Evolutionary conservation across 2,888 invertebrate genomes (phyloP), one percentile per base, ranked within the genome.

Genomic region (Eristalinus sepulchralis): DNA sequence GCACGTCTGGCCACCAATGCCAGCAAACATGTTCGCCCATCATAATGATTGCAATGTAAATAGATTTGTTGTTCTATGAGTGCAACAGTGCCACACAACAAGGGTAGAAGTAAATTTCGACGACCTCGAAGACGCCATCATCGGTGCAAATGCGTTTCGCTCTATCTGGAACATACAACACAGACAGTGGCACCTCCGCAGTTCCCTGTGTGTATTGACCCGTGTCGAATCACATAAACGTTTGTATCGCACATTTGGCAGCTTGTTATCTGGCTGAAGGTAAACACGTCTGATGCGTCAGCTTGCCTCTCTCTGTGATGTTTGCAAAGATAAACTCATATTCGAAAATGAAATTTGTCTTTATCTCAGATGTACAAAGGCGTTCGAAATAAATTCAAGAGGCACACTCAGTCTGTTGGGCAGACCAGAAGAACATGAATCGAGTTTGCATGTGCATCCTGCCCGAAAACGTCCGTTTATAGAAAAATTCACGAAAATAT

Each of bases 1-100:
- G 17, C 17, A 59, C 66, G 84, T 85, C 81, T 81, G 68, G 81
- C 53, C 39, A 64, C 79, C 83, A 79, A 76, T 80, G 79, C 36
- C 70, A 67, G 57, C 60, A 62, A 64, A 2, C 39, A 47, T 60
- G 17, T 11, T 13, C 33, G 2, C 33, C 62, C 20, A 70, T 27
- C 71, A 34, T 72, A 36, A 57, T 47, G 31, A 62, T 22, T 33
- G 36, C 75, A 63, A 60, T 63, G 62, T 34, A 66, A 71, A 76
- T 75, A 71, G 47, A 80, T 8, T 17, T 17, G 47, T n/a, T 47
- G 47, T 20, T 47, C 47, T 60, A 55, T n/a, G 33, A 63, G 17
- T n/a, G 33, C 67, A 62, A 68, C 63, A 83, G 59, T 66, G 55
- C 55, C 64, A 13, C 47, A 36, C 53, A 67, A 79, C 36, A 47